Evolutionary conservation across 1,140 invertebrate species (phyloP).

Genomic region (Diorhabda elongata): DNA sequence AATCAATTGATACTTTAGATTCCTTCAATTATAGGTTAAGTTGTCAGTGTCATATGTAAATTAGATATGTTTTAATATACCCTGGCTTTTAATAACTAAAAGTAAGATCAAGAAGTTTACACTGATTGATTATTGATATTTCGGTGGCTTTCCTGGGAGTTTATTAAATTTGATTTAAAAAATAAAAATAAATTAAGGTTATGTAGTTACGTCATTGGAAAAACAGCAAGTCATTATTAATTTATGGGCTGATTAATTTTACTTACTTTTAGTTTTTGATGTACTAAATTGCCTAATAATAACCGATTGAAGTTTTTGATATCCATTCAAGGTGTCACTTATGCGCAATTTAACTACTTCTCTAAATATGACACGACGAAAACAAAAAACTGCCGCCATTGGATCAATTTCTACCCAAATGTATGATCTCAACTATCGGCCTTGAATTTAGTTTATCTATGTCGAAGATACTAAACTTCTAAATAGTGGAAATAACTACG

Average conservation of each 20-base stretch:
- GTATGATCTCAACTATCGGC: neutral
- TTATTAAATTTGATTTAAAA: neutral
- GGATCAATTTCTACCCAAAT: neutral
- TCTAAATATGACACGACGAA: slow-evolving; percentile 34
- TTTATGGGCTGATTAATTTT: neutral
- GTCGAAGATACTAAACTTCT: too few relatives aligned
- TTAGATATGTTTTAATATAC: too few relatives aligned
- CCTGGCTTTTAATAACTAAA: too few relatives aligned
- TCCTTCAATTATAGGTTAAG: too few relatives aligned
- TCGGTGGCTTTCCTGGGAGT: too few relatives aligned
- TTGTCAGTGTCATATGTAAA: too few relatives aligned
- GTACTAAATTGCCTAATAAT: neutral
- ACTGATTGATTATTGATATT: too few relatives aligned
- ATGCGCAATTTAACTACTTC: slow-evolving; percentile 29
- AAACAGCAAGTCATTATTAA: neutral
- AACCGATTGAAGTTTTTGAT: neutral
- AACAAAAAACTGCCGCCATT: slow-evolving; percentile 40
- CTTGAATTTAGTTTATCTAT: neutral
- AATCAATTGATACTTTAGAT: too few relatives aligned
- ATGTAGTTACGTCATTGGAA: neutral
- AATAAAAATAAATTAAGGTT: neutral
- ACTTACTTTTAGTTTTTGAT: neutral
- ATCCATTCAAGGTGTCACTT: neutral
- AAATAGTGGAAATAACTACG: too few relatives aligned
- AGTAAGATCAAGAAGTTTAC: too few relatives aligned